A percentile compares a stretch with the other conserved stretches of the same genome.
These are phyloP conservation scores for Zaprionus gabonicus DNA, from an alignment of 1,140 invertebrate genomes.

Conservation along the genomic window DNA sequence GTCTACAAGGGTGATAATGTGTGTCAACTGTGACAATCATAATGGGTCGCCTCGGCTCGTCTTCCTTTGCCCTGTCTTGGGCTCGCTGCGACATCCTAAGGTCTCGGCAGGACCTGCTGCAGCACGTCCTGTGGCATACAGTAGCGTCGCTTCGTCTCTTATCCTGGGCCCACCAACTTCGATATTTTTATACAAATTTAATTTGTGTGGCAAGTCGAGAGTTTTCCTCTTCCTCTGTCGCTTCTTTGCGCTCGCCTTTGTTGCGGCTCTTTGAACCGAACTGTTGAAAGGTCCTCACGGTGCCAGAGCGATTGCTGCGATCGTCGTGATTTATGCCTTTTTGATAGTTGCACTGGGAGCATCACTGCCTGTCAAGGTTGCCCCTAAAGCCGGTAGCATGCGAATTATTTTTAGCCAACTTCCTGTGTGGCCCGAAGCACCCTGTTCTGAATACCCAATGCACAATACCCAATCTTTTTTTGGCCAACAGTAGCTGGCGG, in stretches of 20 bases:
- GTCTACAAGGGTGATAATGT: slow-evolving; percentile 71
- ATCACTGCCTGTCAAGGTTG: not conserved
- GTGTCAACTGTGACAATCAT: slow-evolving; percentile 81
- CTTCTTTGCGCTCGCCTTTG: not conserved
- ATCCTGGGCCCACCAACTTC: slow-evolving; percentile 71
- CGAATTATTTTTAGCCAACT: slow-evolving; percentile 55
- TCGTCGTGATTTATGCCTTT: slow-evolving; percentile 79
- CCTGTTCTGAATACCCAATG: slow-evolving; percentile 18
- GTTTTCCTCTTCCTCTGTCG: slow-evolving; percentile 11
- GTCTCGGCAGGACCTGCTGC: slow-evolving; percentile 25
- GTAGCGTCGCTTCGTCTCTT: slow-evolving; percentile 56
- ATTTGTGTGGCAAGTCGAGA: slow-evolving; percentile 72
- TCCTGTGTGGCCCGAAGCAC: slow-evolving; percentile 66
- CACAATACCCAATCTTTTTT: not conserved
- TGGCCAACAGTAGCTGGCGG: slow-evolving; percentile 55
- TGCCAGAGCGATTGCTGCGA: slow-evolving; percentile 18
- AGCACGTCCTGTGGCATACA: slow-evolving; percentile 52
- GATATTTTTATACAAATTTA: slow-evolving; percentile 78
- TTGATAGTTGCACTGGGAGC: slow-evolving; percentile 64
- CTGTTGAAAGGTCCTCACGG: slow-evolving; percentile 73
- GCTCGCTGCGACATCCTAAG: not conserved
- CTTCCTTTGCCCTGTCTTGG: slow-evolving; percentile 5
- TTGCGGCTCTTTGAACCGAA: slow-evolving; percentile 65
- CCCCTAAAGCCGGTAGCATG: slow-evolving; percentile 39
- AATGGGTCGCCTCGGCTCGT: slow-evolving; percentile 65